Evolutionary conservation across 2,888 invertebrate species (phyloP), one percentile per base, ranked within the genome.

Genomic region (Meiosimyza platycephala): DNA sequence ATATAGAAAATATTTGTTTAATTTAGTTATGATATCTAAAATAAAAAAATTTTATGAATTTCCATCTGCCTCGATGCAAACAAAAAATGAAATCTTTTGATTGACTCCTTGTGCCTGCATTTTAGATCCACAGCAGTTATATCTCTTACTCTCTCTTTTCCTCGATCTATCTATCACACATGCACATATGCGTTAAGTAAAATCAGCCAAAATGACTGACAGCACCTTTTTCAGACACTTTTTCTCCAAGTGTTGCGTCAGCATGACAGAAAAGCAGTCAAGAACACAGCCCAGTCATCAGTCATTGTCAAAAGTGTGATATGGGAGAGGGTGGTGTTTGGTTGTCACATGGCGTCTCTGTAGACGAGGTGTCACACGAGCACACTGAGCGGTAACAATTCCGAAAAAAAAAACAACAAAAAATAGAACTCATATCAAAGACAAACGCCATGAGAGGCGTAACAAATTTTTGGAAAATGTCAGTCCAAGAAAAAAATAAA

Each of bases 201-300:
- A 40, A 52, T 28, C 57, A 52, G 52, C 55, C 71, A 51, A 47
- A 80, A 75, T 82, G 82, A 82, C 80, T 81, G 79, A 70, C 68
- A 72, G 76, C 76, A 71, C 3, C 74, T 76, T 78, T 80, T 82
- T 80, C 79, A 78, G 82, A 79, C 80, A 81, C 82, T 78, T 78
- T 77, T 64, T 76, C 75, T 79, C 57, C 40, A 71, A 64, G 72
- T n/a, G 70, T 48, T 62, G 22, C 70, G 62, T 63, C 70, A 70
- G 52, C 70, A 47, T 70, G 60, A 63, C 70, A 63, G 60, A n/a
- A 40, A 40, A 40, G 40, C 40, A 40, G 40, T 40, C 40, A 40
- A 40, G 40, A 40, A 40, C 40, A 40, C 40, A 40, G 40, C 40
- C 40, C 72, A 79, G 76, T 78, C 82, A 83, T 83, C 79, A 80